phyloP scores from a whole-genome alignment of 2,797 vertebrate species.

The Rhynchonycteris naso region DNA sequence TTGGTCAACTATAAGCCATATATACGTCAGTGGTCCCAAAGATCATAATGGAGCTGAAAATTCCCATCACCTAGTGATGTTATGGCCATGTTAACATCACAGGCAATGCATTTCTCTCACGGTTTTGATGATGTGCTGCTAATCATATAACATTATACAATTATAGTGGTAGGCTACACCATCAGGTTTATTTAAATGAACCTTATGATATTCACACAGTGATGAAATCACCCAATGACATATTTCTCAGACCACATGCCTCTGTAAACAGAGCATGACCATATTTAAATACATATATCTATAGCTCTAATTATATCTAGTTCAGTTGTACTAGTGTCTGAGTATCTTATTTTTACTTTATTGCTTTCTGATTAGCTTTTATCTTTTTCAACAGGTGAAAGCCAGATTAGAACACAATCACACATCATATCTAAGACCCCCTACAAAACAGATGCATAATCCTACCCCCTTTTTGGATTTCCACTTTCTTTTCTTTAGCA shows the following conservation, averaged over 20 bases:
- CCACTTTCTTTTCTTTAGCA: slow-evolving; percentile 40
- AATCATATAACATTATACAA: too few relatives aligned
- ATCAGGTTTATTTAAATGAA: background rate
- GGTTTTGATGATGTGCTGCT: background rate
- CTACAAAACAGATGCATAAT: slow-evolving; percentile 55
- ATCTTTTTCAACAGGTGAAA: slow-evolving; percentile 57
- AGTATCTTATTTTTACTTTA: background rate
- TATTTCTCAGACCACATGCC: background rate
- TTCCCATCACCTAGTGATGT: background rate
- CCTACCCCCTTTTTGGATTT: slow-evolving; percentile 49
- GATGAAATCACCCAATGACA: background rate
- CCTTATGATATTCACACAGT: background rate
- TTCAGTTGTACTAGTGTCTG: background rate
- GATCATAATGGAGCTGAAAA: background rate
- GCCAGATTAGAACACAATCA: slow-evolving; percentile 63
- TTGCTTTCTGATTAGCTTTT: slow-evolving; percentile 59
- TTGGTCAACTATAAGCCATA: background rate
- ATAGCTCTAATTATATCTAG: background rate
- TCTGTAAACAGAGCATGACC: too few relatives aligned
- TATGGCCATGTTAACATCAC: background rate
- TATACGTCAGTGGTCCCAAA: background rate
- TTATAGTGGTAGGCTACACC: too few relatives aligned
- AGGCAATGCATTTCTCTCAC: too few relatives aligned
- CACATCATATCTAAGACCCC: slow-evolving; percentile 29
- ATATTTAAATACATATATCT: background rate